Evolutionary conservation across 2,888 invertebrate species (phyloP), one percentile per base, ranked within the genome.

Genomic region (Enoplolaimus lenunculus): DNA sequence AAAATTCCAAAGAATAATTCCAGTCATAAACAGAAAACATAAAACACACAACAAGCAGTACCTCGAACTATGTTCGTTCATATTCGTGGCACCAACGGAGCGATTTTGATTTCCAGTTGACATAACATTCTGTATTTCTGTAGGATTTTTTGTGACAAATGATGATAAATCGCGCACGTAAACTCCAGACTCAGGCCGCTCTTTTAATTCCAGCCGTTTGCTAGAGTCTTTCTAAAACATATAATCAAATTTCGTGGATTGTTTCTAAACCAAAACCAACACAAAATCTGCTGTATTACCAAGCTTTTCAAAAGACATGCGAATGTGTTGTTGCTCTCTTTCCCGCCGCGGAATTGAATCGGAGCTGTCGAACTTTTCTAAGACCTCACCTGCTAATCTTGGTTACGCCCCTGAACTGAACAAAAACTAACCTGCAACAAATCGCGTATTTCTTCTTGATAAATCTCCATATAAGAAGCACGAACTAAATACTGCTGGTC

Each of bases 31-130:
- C 21, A 45, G 21, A 13, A 45, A 45, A 45, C 45, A 45, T 13
- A 45, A 45, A 13, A 13, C 7, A 13, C 45, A 45, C 45, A 21
- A 13, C 45, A 45, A 45, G 45, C 7, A 7, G 7, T 45, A 45
- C 45, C 97, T 85, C 59, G 94, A 94, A 77, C 93, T 94, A 83
- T 95, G 94, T 82, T 93, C 93, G 84, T 99, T 98, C 94, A 95
- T 95, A 81, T 94, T 91, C 69, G 94, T 95, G 73, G 91, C 88
- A 33, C 86, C 97, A 68, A 93, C 89, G n/a, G 93, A 91, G 77
- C 98, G 87, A 83, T 93, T 91, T 77, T 88, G 87, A 83, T 95
- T 94, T 69, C 98, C 98, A 65, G 88, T 85, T 75, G 88, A 87
- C 95, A 98, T 93, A 62, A 94, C 88, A 77, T 89, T 88, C 75